A percentile compares a stretch with the other conserved stretches of the same genome.
Conservation (phyloP, 2,888 invertebrate species). For the Exocentrus adspersus region DNA sequence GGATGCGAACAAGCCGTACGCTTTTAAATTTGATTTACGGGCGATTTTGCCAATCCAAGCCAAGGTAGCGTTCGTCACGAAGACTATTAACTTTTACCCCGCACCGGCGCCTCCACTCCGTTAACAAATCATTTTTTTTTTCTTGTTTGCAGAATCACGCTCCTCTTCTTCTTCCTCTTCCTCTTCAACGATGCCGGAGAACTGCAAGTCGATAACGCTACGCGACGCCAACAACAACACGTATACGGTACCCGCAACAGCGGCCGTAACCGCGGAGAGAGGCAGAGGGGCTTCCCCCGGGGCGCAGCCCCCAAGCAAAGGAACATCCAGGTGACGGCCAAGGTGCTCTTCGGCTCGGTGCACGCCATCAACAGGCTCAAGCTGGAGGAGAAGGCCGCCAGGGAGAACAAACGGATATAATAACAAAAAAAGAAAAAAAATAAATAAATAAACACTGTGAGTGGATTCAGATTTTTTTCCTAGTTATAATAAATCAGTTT, state of each 20-base stretch:
- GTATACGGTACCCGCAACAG: slow-evolving; percentile 62
- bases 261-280: slow-evolving; percentile 42
- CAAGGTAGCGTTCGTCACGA: slow-evolving; percentile 6
- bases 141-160: background rate
- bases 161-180: background rate
- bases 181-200: slow-evolving; percentile 59
- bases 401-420: slow-evolving; percentile 69
- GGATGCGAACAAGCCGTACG: slow-evolving; percentile 1
- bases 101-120: background rate
- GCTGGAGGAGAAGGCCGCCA: slow-evolving; percentile 75
- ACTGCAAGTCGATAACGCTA: slow-evolving; percentile 67
- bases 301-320: slow-evolving; percentile 47
- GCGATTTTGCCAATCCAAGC: background rate
- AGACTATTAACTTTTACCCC: background rate
- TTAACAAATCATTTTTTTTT: background rate
- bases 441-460: no score
- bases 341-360: slow-evolving; percentile 78
- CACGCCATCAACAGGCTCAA: slow-evolving; percentile 79
- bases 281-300: slow-evolving; percentile 36
- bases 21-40: slow-evolving; percentile 7
- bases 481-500: no score
- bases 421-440: no score
- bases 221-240: slow-evolving; percentile 71
- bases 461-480: no score
- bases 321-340: slow-evolving; percentile 73